These are phyloP conservation scores for Ctenomys sociabilis DNA, from an alignment of 2,113 vertebrate species.

Conservation along the genomic window DNA sequence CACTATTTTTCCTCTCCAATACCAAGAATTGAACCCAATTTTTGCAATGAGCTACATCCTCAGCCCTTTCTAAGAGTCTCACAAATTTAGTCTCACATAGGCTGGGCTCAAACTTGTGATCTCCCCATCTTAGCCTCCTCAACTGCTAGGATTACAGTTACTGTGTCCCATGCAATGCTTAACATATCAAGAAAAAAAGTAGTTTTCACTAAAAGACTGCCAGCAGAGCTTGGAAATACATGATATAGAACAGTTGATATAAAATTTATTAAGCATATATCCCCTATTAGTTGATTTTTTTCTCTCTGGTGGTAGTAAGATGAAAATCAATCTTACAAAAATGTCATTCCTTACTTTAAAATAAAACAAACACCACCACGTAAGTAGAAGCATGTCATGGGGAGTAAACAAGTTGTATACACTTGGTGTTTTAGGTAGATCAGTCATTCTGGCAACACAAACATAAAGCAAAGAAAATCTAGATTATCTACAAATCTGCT, in stretches of 20 bases:
- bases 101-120: neutral
- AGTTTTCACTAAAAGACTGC: conserved; percentile 15
- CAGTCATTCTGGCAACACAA: conserved; percentile 56
- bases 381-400: neutral
- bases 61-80: neutral
- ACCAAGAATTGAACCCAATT: neutral
- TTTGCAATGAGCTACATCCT: neutral
- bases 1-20: neutral
- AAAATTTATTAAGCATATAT: conserved; percentile 35
- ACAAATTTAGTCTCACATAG: neutral
- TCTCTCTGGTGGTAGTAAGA: neutral
- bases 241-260: neutral
- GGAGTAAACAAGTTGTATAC: conserved; percentile 21
- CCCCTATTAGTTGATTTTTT: neutral
- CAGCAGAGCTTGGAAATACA: conserved; percentile 2
- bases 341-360: conserved; percentile 25
- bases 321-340: conserved; percentile 45
- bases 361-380: neutral
- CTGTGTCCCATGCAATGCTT: neutral
- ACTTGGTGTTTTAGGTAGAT: conserved; percentile 51
- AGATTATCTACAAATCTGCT: conserved; percentile 52
- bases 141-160: neutral
- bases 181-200: neutral
- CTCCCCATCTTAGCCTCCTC: neutral
- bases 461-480: conserved; percentile 51